Base-by-base conservation (phyloP, 2,113 vertebrate species). In the Poeciliopsis prolifica region DNA sequence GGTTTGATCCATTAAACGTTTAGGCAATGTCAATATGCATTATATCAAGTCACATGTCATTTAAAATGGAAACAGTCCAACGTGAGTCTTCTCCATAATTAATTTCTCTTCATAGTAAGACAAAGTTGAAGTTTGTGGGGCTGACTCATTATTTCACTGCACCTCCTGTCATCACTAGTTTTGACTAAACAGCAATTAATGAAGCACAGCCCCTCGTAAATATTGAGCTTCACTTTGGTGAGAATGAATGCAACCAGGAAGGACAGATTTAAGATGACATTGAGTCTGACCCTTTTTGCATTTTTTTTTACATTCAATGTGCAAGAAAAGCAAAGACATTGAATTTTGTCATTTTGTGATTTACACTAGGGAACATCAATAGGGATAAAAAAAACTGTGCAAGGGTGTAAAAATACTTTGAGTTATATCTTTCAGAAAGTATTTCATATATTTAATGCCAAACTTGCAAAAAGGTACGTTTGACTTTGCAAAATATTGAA, bases 181-280 rank as follows among this genome's bases (percentile, higher is more conserved):
- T 75, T 68, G 70, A 79, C 81, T 89, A 83, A 89, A 90, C 86
- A 80, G 84, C 86, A 90, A 88, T 89, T 88, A 82, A 85, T 88
- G 90, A 81, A 22, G 58, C 14, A 42, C 86, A 72, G 77, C 85
- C 66, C 82, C 28, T 82, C 63, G 10, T 8, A 3, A 80, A 86
- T 75, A 68, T 61, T 31, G 51, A 5, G 31, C 78, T 62, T 33
- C 68, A 65, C 37, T 68, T 73, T 70, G 51, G 75, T 37, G 42
- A 44, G 22, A 70, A 75, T 4, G 82, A 77, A 33, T 26, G 48
- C 2, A 75, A 62, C 24, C 70, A 44, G 2, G 75, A 79, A 77
- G 64, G 68, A 68, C 24, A 48, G 68, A 79, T 37, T 37, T 37
- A 37, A 35, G 75, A 61, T 4, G 63, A 60, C 29, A 22, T 72